Evolutionary conservation across 1,140 invertebrate species (phyloP).

Genomic region (Zaprionus nigranus): DNA sequence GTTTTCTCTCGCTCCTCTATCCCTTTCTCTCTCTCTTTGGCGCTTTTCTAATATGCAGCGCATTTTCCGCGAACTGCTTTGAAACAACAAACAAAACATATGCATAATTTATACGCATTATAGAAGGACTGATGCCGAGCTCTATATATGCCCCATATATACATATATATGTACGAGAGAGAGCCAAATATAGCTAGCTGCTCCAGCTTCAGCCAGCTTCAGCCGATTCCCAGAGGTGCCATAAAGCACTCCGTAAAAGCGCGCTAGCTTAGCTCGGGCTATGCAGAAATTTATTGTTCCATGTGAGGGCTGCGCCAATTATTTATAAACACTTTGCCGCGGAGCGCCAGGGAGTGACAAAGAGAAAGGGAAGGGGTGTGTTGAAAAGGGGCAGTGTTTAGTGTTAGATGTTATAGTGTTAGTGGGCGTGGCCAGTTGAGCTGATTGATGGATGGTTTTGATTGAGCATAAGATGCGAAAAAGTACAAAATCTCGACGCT

Average conservation of each 20-base stretch:
- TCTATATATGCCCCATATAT: slow-evolving; percentile 16
- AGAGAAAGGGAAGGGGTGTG: neutral
- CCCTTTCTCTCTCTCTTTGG: neutral
- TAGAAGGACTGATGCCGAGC: slow-evolving; percentile 30
- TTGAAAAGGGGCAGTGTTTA: neutral
- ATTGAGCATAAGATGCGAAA: slow-evolving; percentile 31
- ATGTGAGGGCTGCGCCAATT: slow-evolving; percentile 27
- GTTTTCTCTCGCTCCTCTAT: neutral
- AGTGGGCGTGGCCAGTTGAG: slow-evolving; percentile 26
- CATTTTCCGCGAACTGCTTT: slow-evolving; percentile 50
- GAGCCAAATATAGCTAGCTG: slow-evolving; percentile 13
- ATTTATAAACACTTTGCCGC: slow-evolving; percentile 37
- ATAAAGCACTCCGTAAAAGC: slow-evolving; percentile 65
- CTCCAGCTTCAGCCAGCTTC: slow-evolving; percentile 12
- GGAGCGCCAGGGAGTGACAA: neutral
- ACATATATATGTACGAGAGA: neutral
- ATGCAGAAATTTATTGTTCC: slow-evolving; percentile 68
- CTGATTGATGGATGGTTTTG: slow-evolving; percentile 28
- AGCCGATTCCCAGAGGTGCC: slow-evolving; percentile 57
- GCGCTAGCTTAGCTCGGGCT: slow-evolving; percentile 43
- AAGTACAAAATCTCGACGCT: slow-evolving; percentile 16
- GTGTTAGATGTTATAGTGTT: too few species aligned
- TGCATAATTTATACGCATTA: slow-evolving; percentile 54
- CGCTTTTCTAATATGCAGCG: slow-evolving; percentile 36
- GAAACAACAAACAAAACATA: slow-evolving; percentile 52